These are phyloP conservation scores for cattle (Bos taurus) DNA, from an alignment of 2,113 vertebrate genomes.

Conservation along the genomic window ARS-UCD2.0 NC_037343.1:74697501-74698000, in stretches of 20 bases:
- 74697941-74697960: neutral
- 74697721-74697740: neutral
- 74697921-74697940: slow-evolving; percentile 35
- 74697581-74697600: neutral
- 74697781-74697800: neutral
- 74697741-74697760: neutral
- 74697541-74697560: neutral
- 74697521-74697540: no score
- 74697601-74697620: neutral
- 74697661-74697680: neutral
- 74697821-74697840: neutral
- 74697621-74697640: neutral
- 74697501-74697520: neutral
- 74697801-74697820: neutral
- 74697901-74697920: neutral
- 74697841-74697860: neutral
- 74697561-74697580: neutral
- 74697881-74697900: fast-evolving
- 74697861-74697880: neutral
- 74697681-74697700: neutral
- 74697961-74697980: slow-evolving; percentile 18
- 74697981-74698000: slow-evolving; percentile 47
- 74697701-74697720: neutral
- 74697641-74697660: neutral
- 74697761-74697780: neutral